A percentile compares a stretch with the other conserved stretches of the same genome.
Conservation (phyloP, 2,888 invertebrate species). For the Ennomos fuscantarius region DNA sequence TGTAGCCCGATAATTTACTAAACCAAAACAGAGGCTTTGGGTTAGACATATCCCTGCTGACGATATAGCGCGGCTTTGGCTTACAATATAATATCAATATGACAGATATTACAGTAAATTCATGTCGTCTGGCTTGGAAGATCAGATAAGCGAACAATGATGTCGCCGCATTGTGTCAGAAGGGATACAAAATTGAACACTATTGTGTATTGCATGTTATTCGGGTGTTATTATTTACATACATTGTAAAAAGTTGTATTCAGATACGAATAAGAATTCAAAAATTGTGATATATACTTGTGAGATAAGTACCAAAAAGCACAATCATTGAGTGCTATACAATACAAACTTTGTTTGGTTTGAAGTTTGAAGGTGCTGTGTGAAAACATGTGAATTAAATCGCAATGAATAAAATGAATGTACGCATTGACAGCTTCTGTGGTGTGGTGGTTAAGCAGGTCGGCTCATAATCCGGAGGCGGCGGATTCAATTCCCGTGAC, state of each 20-base stretch:
- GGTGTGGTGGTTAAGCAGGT: no score
- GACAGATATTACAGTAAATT: slow-evolving; percentile 53
- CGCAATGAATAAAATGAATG: no score
- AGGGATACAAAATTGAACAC: slow-evolving; percentile 43
- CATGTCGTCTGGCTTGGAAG: slow-evolving; percentile 50
- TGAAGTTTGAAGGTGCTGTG: no score
- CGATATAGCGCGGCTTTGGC: slow-evolving; percentile 60
- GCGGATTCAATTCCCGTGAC: no score
- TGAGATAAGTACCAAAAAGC: no score
- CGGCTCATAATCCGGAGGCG: no score
- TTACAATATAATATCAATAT: slow-evolving; percentile 52
- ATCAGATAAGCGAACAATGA: slow-evolving; percentile 59
- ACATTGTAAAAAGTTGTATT: background rate
- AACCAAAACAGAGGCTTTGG: slow-evolving; percentile 71
- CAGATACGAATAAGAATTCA: no score
- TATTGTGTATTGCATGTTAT: slow-evolving; percentile 28
- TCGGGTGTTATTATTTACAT: slow-evolving; percentile 10
- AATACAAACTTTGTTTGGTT: no score
- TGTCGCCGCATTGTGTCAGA: slow-evolving; percentile 46
- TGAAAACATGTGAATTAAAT: no score
- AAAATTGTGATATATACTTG: no score
- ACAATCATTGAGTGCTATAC: no score
- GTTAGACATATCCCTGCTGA: slow-evolving; percentile 74
- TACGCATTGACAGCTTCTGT: no score
- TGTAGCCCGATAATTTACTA: slow-evolving; percentile 69